phyloP scores from a whole-genome alignment of 2,888 invertebrate genomes.

The Gasteruption jaculator region DNA sequence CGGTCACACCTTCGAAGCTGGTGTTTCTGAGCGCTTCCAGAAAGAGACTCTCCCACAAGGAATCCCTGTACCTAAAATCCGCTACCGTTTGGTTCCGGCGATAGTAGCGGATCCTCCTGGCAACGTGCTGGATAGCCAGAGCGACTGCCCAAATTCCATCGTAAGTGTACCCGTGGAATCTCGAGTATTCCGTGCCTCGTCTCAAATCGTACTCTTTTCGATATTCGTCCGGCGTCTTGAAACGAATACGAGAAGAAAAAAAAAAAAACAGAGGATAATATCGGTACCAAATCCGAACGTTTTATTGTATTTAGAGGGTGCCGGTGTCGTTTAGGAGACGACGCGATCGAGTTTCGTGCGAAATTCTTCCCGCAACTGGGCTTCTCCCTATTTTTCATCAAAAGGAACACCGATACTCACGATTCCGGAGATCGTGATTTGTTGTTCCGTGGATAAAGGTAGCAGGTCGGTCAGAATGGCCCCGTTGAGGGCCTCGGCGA shows the following conservation, averaged over 20 bases:
- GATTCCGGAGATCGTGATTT: slow-evolving; percentile 83
- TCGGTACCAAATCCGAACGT: no score
- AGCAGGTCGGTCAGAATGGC: slow-evolving; percentile 84
- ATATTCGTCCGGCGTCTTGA: slow-evolving; percentile 86
- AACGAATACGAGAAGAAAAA: slow-evolving; percentile 25
- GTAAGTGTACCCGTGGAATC: slow-evolving; percentile 97
- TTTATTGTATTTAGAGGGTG: no score
- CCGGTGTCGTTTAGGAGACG: no score
- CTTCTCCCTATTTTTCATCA: no score
- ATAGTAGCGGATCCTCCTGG: slow-evolving; percentile 66
- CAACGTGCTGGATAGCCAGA: slow-evolving; percentile 86
- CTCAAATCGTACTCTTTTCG: slow-evolving; percentile 77
- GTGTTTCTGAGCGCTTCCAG: slow-evolving; percentile 85
- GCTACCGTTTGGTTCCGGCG: slow-evolving; percentile 74
- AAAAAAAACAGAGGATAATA: no score
- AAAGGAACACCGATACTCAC: slow-evolving; percentile 65
- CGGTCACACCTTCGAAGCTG: slow-evolving; percentile 90
- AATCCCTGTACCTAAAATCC: slow-evolving; percentile 81
- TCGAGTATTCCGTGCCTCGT: slow-evolving; percentile 78
- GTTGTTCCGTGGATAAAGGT: slow-evolving; percentile 81
- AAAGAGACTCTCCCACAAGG: slow-evolving; percentile 82
- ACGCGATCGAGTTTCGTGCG: no score
- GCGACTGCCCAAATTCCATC: slow-evolving; percentile 99
- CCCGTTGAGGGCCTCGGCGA: slow-evolving; percentile 78
- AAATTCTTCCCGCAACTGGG: no score